Percentiles rank a stretch among this genome's conserved stretches.
Evolutionary conservation across 2,113 vertebrate genomes (phyloP).

Genomic region (Benitochromis conjunctus): DNA sequence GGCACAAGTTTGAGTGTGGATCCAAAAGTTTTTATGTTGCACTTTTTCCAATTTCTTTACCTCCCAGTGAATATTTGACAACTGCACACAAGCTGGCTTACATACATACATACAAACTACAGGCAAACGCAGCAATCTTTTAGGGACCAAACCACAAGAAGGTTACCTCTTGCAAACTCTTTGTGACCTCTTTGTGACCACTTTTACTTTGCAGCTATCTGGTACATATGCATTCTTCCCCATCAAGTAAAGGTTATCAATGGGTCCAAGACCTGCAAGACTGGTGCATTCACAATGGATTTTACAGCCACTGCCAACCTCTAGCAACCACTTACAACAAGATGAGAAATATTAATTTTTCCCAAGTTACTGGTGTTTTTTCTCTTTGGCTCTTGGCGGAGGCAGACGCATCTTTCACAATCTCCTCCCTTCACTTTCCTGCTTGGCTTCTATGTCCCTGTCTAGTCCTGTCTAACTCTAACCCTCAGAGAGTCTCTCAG

Average conservation of each 20-base stretch:
- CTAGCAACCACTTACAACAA: background rate
- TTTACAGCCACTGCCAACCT: background rate
- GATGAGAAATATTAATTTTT: background rate
- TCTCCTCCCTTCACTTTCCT: no score
- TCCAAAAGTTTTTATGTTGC: no score
- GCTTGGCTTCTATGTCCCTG: no score
- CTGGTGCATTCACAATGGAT: background rate
- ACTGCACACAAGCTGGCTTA: background rate
- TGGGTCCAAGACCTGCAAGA: background rate
- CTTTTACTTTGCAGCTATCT: background rate
- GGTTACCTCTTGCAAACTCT: background rate
- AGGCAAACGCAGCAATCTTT: fast-evolving
- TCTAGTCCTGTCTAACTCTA: no score
- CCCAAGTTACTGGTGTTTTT: background rate
- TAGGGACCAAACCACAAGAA: background rate
- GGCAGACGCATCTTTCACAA: no score
- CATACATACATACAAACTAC: fast-evolving
- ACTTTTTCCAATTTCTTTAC: background rate
- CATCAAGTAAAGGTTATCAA: background rate
- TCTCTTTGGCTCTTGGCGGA: no score
- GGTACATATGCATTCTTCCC: background rate
- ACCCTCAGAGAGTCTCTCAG: no score
- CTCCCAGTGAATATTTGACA: background rate
- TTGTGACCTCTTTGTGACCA: no score
- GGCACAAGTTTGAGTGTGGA: no score